Evolutionary conservation across 2,888 invertebrate genomes (phyloP), one percentile per base, ranked within the genome.

Genomic region (Melanophora roralis): DNA sequence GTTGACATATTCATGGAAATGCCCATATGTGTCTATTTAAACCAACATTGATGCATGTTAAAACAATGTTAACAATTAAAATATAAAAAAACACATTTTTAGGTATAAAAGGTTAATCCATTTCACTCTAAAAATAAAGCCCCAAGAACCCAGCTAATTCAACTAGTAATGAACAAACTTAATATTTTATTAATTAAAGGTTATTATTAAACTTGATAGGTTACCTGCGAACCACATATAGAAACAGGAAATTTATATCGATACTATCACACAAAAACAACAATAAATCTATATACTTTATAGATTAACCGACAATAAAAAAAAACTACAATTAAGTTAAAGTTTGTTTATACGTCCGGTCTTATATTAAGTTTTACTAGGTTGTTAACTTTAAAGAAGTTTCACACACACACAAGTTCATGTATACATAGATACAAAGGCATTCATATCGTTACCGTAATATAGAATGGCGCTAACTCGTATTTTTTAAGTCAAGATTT

Each of bases 171-270:
- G 11, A 49, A 64, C n/a, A 11, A 49, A 59, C 23, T 59, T 14
- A 23, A 64, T 11, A 64, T 16, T 55, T 55, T 43, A 72, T 51
- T 23, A 67, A 51, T 53, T 59, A 53, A 65, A 53, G 51, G 21
- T 75, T 60, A 68, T 51, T 49, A 51, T 19, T 57, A 36, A 9
- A 65, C 38, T 65, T 40, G 49, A 49, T 65, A 59, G 57, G 38
- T 59, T 67, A 74, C 51, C 16, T 43, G 12, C 27, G 47, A 12
- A 32, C 27, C 27, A 40, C 64, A 64, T 57, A 55, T 64, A 55
- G 40, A 38, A 73, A 45, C 47, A 65, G 53, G 57, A 73, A 73
- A 62, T 51, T 72, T 62, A 49, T 34, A 60, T 7, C 23, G 14
- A 9, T 12, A n/a, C n/a, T n/a, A 3, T 12, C 1, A 38, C 38